Percentiles rank a stretch among this genome's conserved stretches.
Conservation (phyloP, 2,888 invertebrate genomes). For the Hydroisotoma schaefferi region DNA sequence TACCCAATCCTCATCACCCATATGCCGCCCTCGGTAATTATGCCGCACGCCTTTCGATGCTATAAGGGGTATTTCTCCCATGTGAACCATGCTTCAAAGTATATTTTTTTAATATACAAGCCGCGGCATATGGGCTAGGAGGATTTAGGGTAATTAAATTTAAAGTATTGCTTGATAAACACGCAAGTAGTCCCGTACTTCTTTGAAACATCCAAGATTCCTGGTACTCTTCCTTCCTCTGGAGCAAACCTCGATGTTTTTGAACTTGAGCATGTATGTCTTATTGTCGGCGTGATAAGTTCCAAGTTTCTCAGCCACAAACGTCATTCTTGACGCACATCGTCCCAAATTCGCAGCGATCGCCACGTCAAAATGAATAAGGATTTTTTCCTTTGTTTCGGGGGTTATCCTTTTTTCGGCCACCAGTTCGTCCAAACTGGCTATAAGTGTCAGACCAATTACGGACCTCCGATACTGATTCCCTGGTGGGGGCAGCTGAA, state of each 20-base stretch:
- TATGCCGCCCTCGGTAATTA: too few relatives aligned
- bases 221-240: too few relatives aligned
- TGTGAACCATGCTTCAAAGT: too few relatives aligned
- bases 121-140: too few relatives aligned
- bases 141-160: too few relatives aligned
- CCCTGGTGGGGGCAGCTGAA: neutral
- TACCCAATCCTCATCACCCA: too few relatives aligned
- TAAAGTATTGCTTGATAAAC: too few relatives aligned
- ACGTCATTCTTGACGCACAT: neutral
- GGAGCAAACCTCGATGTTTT: neutral
- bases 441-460: neutral
- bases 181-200: too few relatives aligned
- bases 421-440: neutral
- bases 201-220: too few relatives aligned
- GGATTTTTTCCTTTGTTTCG: neutral
- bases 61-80: too few relatives aligned
- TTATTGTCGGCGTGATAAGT: neutral
- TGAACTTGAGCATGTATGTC: neutral
- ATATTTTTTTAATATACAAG: too few relatives aligned
- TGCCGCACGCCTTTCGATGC: too few relatives aligned
- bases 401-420: neutral
- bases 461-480: neutral
- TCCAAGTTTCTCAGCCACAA: neutral
- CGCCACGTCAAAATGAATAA: neutral
- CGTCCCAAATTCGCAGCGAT: neutral